Evolutionary conservation across 2,888 invertebrate genomes (phyloP), one percentile per base, ranked within the genome.

Genomic region (Lagria hirta): DNA sequence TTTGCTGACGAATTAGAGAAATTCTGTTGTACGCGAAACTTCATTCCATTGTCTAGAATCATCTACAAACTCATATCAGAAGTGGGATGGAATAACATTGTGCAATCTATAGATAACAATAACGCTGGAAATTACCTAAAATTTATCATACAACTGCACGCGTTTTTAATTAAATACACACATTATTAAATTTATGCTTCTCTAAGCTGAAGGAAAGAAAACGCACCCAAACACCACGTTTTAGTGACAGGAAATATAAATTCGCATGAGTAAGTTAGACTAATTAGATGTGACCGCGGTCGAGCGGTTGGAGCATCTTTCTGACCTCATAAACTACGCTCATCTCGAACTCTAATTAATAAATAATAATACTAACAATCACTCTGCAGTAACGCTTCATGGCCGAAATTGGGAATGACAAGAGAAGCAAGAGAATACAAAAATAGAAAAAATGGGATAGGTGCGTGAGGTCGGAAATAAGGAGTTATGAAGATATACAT

Each of bases 221-320:
- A 7, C 26, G 3, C 29, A 14, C 29, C n/a, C 15, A 13, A 41
- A 38, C 38, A 23, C 45, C 57, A 57, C 51, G 54, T 59, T 62
- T 58, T 49, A 54, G 49, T 57, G 61, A 56, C 61, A 59, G 52
- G 58, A 61, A 61, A 28, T 61, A 61, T 61, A 51, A 61, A 54
- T 48, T 45, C 51, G 54, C 55, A 49, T 55, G 57, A 55, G 52
- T 51, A 49, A 55, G 41, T 54, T 49, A 54, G 55, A 51, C 56
- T 61, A 61, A 64, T 62, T 62, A 58, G 44, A 46, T 41, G 44
- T 41, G 43, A 32, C 24, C 29, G 29, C 24, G 24, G 20, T 36
- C n/a, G 27, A 43, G 44, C 23, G 24, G 43, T 38, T 48, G 49
- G 48, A 52, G 49, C 51, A 58, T 63, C 58, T 62, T 63, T 62